Evolutionary conservation across 2,113 vertebrate species (phyloP), one percentile per base, ranked within the genome.

Genomic region (Xiphias gladius): DNA sequence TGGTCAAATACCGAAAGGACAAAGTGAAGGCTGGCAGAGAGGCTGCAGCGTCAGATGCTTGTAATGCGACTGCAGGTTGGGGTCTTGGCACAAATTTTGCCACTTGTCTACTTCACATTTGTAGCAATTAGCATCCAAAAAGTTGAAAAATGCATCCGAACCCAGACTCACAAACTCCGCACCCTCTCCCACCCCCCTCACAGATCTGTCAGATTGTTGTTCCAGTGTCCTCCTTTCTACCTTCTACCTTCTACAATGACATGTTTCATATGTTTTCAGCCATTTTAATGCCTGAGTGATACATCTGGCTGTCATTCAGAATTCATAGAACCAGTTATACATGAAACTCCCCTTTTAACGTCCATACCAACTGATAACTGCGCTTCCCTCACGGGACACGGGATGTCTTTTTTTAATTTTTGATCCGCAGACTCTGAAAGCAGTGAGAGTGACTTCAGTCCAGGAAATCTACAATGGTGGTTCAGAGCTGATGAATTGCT

Each of bases 11-110:
- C 2, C 55, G 73, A 28, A 28, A 58, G 48, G 64, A 22, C 32
- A 71, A 24, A 61, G n/a, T 12, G 16, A 66, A 65, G 26, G 64
- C 35, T 46, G 28, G n/a, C 35, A 65, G 22, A 63, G 52, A 61
- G 26, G 32, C 28, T 39, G 17, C 11, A 55, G 52, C 22, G 3
- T 65, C 32, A 26, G 52, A 35, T 30, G 5, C n/a, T 30, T 57
- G 8, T 71, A 19, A 52, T 46, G 54, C 32, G 48, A 52, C 69
- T 39, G 30, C 58, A 57, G 39, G n/a, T 62, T 39, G 19, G 13
- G 4, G 52, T 67, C 28, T 77, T 7, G 17, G 55, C 69, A 26
- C 12, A 41, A 16, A 26, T 17, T 16, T 72, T 10, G 52, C 13
- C 20, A 50, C 19, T 37, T 3, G 24, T 39, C 19, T 50, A 8